Evolutionary conservation across 1,140 invertebrate species (phyloP), one percentile per base, ranked within the genome.

Genomic region (Carcinoscorpius rotundicauda): DNA sequence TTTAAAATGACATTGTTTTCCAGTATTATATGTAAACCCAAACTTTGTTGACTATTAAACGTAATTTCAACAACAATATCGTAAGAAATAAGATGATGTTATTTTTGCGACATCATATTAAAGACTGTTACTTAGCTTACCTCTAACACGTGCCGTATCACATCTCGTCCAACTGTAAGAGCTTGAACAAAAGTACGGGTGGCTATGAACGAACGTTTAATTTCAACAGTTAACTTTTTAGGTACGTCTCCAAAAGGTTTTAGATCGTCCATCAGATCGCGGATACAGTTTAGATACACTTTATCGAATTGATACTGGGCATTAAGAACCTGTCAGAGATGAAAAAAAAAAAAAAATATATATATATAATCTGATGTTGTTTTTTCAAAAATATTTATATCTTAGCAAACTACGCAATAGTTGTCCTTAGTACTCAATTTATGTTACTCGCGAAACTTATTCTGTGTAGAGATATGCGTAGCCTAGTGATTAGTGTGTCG

Each of bases 201-300:
- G 1, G 94, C 94, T 10, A 97, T 88, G 78, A 98, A 97, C 0
- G 93, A 91, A 52, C 93, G 80, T 73, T 90, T 88, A 58, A 97
- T 84, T 77, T 96, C 91, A 10, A 87, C 81, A 0, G 87, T 87
- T 11, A 97, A 80, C 78, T 95, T 96, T 70, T 87, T 82, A 0
- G 93, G 93, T 48, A 95, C 89, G 76, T 97, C 93, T 3, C 91
- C 92, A 75, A 98, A 97, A 0, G 93, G 93, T 73, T 91, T 86
- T 75, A 97, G 82, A 65, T 93, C 87, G 59, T 87, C 85, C 93
- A 98, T 97, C 72, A 92, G 85, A 70, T 91, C 85, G 64, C 84
- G 86, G 52, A 97, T 87, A 77, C 94, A 97, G 49, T 83, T 82
- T 68, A 93, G 76, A 75, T 93, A 91, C 70, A 84, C 85, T 57